Evolutionary conservation across 2,797 vertebrate species (phyloP).

Genomic region (Aotus griseimembra): DNA sequence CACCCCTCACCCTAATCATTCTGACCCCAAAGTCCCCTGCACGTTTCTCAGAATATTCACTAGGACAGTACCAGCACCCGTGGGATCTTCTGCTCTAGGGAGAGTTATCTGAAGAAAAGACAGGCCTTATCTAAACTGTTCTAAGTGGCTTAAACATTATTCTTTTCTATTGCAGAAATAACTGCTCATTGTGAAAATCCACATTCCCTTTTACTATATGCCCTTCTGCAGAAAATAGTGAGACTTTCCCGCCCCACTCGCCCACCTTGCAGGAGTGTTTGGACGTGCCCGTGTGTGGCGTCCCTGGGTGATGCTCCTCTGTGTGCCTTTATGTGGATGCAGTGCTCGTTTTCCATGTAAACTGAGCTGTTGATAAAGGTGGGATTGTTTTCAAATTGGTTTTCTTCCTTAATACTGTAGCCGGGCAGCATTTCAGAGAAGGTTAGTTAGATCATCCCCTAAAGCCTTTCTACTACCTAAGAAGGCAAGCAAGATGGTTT

Average conservation of each 20-base stretch:
- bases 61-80: accelerated
- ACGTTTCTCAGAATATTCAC: accelerated
- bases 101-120: background rate
- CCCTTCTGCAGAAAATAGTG: background rate
- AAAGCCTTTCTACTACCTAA: background rate
- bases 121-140: background rate
- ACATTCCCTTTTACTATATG: background rate
- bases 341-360: too few species aligned
- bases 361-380: background rate
- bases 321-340: accelerated
- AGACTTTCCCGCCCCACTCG: accelerated
- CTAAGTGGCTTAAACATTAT: background rate
- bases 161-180: background rate
- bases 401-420: background rate
- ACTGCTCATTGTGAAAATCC: background rate
- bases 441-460: background rate
- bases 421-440: background rate
- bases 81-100: background rate
- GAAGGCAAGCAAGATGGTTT: background rate
- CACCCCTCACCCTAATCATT: background rate
- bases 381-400: background rate
- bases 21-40: background rate
- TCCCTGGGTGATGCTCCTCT: accelerated
- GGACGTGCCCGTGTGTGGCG: accelerated
- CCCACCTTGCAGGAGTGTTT: background rate